Conservation (phyloP, 2,888 invertebrate species). For the Lepidocyrtinus sp. region DNA sequence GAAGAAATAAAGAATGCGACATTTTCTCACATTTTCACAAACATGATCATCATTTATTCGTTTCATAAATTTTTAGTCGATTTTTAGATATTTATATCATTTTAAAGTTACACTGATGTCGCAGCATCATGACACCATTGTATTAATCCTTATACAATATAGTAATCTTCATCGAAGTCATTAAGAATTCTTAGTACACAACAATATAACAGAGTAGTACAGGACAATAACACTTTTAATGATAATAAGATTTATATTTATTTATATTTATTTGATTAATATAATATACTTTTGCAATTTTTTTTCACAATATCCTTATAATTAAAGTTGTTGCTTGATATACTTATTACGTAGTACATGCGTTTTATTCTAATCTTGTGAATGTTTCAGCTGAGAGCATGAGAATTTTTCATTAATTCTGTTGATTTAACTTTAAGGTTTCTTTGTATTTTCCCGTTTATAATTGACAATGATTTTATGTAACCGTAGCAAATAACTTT, state of each 20-base stretch:
- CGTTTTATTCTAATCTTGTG: constrained; percentile 5
- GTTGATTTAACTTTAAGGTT: not conserved
- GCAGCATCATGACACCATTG: constrained; percentile 14
- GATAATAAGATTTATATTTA: too few relatives aligned
- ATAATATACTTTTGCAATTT: not conserved
- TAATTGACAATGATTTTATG: not conserved
- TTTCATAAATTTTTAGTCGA: constrained; percentile 29
- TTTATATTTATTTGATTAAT: not conserved
- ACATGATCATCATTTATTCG: constrained; percentile 47
- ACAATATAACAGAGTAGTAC: constrained; percentile 35
- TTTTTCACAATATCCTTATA: not conserved
- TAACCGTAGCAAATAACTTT: not conserved
- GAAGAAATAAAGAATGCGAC: too few relatives aligned
- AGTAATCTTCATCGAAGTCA: constrained; percentile 23
- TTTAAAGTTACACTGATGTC: not conserved
- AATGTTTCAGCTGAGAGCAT: constrained; percentile 3
- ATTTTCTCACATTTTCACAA: too few relatives aligned
- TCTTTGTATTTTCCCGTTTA: not conserved
- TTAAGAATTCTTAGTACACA: constrained; percentile 15
- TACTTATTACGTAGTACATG: not conserved
- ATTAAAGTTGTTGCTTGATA: not conserved
- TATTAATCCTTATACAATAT: not conserved
- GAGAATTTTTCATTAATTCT: not conserved
- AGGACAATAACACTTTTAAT: constrained; percentile 1
- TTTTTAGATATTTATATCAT: constrained; percentile 18